phyloP scores from a whole-genome alignment of 2,888 invertebrate species.

The Acanthosepion pharaonis region DNA sequence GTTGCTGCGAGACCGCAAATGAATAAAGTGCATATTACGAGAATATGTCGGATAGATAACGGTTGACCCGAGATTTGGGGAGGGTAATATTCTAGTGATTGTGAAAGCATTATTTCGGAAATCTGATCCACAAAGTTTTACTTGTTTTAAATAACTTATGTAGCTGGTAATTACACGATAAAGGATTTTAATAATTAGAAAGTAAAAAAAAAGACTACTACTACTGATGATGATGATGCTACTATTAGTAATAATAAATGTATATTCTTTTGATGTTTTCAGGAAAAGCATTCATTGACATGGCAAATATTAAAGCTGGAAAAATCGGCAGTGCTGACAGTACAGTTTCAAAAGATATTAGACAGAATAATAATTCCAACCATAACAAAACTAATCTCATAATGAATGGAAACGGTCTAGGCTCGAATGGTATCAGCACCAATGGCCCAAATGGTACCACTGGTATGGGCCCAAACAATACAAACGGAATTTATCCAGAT shows the following conservation, averaged over 20 bases:
- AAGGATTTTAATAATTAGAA: too few relatives aligned
- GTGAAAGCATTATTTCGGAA: too few relatives aligned
- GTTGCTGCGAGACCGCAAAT: too few relatives aligned
- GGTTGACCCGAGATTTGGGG: too few relatives aligned
- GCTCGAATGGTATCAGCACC: constrained; percentile 39
- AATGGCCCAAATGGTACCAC: not conserved
- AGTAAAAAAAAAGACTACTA: not conserved
- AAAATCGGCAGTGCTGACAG: not conserved
- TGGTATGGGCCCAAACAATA: constrained; percentile 36
- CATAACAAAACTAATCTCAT: constrained; percentile 10
- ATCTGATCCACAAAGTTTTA: too few relatives aligned
- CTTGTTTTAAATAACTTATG: too few relatives aligned
- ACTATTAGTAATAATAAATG: not conserved
- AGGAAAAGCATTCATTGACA: constrained; percentile 51
- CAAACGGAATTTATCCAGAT: constrained; percentile 40
- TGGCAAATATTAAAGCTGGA: constrained; percentile 47
- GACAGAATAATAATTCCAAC: constrained; percentile 34
- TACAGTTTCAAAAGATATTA: constrained; percentile 12
- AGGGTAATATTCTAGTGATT: too few relatives aligned
- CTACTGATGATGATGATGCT: not conserved
- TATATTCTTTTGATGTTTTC: not conserved
- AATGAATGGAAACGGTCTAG: constrained; percentile 39
- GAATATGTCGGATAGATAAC: too few relatives aligned
- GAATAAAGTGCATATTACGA: too few relatives aligned
- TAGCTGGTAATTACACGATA: too few relatives aligned